These are phyloP conservation scores for Percopsis transmontana DNA, from an alignment of 2,113 vertebrate genomes.

Conservation along the genomic window DNA sequence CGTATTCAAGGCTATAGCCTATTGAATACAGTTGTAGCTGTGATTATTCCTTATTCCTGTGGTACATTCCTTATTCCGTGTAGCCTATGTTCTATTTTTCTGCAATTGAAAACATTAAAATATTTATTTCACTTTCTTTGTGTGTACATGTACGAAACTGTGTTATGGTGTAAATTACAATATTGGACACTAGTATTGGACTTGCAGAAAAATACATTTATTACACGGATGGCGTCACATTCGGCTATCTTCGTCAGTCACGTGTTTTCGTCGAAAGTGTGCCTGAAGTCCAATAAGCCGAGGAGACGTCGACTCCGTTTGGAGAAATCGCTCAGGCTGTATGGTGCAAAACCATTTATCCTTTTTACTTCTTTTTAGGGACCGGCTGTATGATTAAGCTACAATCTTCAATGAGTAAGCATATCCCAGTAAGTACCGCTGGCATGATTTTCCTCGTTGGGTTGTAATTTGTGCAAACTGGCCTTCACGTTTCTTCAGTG, in stretches of 20 bases:
- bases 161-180: too few relatives aligned
- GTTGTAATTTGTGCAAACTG: constrained; percentile 28
- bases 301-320: constrained; percentile 71
- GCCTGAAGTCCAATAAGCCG: constrained; percentile 20
- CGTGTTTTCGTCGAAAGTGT: too few relatives aligned
- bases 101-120: not conserved
- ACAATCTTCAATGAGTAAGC: constrained; percentile 99
- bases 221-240: too few relatives aligned
- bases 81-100: too few relatives aligned
- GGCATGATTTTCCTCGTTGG: not conserved
- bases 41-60: too few relatives aligned
- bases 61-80: too few relatives aligned
- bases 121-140: not conserved
- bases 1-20: too few relatives aligned
- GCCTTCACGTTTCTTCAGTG: constrained; percentile 32
- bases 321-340: constrained; percentile 71
- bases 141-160: too few relatives aligned
- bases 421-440: constrained; percentile 92
- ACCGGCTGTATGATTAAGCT: constrained; percentile 98
- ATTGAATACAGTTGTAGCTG: too few relatives aligned
- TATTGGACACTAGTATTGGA: too few relatives aligned
- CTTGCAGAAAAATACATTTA: too few relatives aligned
- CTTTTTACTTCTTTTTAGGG: constrained; percentile 81
- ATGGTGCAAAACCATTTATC: constrained; percentile 75
- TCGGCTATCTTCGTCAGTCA: too few relatives aligned